phyloP scores from a whole-genome alignment of 2,797 vertebrate genomes.

The Brachyalestes nurse region DNA sequence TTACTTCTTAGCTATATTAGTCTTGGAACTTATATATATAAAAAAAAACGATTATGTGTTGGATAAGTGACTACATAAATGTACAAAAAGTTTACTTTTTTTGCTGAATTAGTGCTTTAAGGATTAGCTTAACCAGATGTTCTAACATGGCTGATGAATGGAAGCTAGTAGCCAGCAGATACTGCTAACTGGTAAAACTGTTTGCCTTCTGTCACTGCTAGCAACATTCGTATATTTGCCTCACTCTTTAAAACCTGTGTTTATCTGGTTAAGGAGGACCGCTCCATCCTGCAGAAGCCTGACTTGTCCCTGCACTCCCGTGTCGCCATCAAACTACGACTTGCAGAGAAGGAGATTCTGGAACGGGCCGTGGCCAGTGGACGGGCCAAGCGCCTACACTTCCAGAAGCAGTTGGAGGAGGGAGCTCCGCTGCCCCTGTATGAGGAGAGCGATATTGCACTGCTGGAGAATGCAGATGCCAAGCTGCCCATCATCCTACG shows the following conservation, averaged over 20 bases:
- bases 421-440: constrained; percentile 82
- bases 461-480: constrained; percentile 86
- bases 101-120: background rate
- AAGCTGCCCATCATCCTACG: constrained; percentile 89
- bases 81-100: no score
- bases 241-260: background rate
- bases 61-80: no score
- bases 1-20: no score
- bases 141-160: no score
- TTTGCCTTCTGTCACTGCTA: background rate
- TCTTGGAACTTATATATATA: no score
- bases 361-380: constrained; percentile 85
- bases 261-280: constrained; percentile 82
- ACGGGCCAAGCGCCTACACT: constrained; percentile 80
- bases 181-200: background rate
- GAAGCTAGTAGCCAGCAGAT: no score
- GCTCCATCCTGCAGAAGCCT: constrained; percentile 80
- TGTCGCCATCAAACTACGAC: constrained; percentile 87
- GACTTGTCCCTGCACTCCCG: constrained; percentile 82
- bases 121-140: background rate
- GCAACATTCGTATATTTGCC: background rate
- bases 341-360: constrained; percentile 94
- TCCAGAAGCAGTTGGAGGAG: constrained; percentile 82
- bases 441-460: constrained; percentile 86
- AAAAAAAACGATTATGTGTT: no score